Evolutionary conservation across 2,113 vertebrate genomes (phyloP).

Genomic region (Xenopus laevis): DNA sequence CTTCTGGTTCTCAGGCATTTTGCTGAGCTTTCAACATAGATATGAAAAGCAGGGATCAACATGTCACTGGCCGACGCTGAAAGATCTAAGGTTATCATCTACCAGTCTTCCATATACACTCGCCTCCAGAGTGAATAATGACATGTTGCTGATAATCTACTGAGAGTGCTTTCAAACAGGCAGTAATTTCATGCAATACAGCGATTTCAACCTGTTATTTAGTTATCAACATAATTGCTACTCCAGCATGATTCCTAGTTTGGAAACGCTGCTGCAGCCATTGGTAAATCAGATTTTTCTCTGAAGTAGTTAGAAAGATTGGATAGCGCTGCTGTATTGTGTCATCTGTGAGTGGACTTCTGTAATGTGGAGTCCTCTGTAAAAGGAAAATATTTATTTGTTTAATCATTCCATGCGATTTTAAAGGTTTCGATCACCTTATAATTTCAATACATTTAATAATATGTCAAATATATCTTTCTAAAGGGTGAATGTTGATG

Average conservation of each 20-base stretch:
- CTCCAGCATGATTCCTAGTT: background rate
- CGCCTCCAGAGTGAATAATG: constrained; percentile 23
- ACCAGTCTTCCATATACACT: background rate
- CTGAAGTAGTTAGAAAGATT: constrained; percentile 5
- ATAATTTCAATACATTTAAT: too few relatives aligned
- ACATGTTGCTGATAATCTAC: constrained; percentile 31
- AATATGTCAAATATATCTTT: too few relatives aligned
- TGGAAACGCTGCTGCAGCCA: constrained; percentile 15
- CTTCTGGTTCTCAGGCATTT: too few relatives aligned
- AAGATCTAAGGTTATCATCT: background rate
- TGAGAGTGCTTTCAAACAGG: constrained; percentile 36
- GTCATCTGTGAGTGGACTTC: background rate
- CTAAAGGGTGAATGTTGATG: too few relatives aligned
- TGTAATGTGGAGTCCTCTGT: background rate
- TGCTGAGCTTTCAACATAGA: too few relatives aligned
- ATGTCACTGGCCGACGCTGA: too few relatives aligned
- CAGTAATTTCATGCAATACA: constrained; percentile 22
- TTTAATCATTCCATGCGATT: too few relatives aligned
- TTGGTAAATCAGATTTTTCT: constrained; percentile 1
- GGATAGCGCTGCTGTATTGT: background rate
- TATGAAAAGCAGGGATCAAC: too few relatives aligned
- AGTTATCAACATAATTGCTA: constrained; percentile 30
- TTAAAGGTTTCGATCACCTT: too few relatives aligned
- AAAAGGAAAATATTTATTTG: too few relatives aligned
- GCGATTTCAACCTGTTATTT: constrained; percentile 34